Evolutionary conservation across 2,113 vertebrate species (phyloP).

Genomic region (Melospiza melodia): DNA sequence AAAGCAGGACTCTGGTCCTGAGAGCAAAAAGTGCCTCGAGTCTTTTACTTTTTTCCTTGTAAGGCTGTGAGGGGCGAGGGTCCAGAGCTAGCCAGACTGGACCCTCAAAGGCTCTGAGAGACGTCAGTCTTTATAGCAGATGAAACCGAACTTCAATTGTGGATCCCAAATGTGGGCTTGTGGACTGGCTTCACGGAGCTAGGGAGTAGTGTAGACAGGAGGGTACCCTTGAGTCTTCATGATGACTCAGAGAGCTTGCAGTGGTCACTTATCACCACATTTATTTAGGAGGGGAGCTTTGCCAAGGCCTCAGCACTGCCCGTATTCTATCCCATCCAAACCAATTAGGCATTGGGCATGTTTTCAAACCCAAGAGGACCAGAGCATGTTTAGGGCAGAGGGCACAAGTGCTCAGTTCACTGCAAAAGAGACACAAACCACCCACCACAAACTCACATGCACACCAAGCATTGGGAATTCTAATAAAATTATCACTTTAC

Average conservation of each 20-base stretch:
- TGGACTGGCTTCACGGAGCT: background rate
- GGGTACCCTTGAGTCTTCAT: background rate
- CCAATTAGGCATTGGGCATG: background rate
- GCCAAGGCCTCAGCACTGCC: background rate
- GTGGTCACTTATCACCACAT: background rate
- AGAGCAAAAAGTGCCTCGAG: no score
- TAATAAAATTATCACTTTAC: constrained; percentile 1
- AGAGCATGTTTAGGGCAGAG: background rate
- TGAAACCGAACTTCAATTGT: background rate
- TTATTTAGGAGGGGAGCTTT: background rate
- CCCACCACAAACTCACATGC: background rate
- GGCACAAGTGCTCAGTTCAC: background rate
- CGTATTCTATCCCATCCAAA: background rate
- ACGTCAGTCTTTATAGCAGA: background rate
- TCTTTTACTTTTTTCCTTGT: no score
- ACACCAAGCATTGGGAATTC: background rate
- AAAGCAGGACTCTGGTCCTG: no score
- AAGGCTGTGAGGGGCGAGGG: no score
- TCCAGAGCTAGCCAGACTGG: no score
- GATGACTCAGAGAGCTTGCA: background rate
- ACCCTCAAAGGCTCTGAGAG: no score
- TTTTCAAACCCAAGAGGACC: background rate
- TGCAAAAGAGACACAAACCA: background rate
- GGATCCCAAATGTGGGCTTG: background rate
- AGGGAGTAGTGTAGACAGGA: background rate